These are phyloP conservation scores for Andrena trimmerana DNA, from an alignment of 2,888 invertebrate species.

Conservation along the genomic window DNA sequence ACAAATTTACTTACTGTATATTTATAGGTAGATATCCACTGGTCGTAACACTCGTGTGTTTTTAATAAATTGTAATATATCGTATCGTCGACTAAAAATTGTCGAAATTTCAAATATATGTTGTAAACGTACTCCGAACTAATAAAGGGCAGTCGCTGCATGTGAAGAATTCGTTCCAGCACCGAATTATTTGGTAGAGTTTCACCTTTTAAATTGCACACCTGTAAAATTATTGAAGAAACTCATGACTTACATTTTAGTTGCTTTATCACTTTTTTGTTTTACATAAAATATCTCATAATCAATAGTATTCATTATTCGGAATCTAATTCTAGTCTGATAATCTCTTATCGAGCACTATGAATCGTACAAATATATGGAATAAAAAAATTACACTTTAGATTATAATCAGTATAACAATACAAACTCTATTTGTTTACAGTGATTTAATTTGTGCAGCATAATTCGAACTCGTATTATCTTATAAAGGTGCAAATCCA, in stretches of 20 bases:
- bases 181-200: constrained; percentile 86
- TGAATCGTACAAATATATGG: no score
- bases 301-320: background rate
- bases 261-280: background rate
- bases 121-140: constrained; percentile 83
- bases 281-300: background rate
- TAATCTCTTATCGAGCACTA: background rate
- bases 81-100: constrained; percentile 74
- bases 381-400: no score
- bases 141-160: constrained; percentile 86
- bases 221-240: constrained; percentile 39
- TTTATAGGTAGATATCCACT: constrained; percentile 9
- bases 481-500: no score
- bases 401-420: no score
- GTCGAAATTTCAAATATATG: constrained; percentile 75
- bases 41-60: background rate
- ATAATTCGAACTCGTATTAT: no score
- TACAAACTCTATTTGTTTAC: no score
- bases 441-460: no score
- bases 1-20: constrained; percentile 41
- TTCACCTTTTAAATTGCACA: constrained; percentile 46
- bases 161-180: constrained; percentile 87
- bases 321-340: background rate
- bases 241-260: background rate
- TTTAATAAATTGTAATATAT: constrained; percentile 74